Conservation (phyloP, 53 echinoderm and acorn worm genomes). For the Astropecten irregularis region DNA sequence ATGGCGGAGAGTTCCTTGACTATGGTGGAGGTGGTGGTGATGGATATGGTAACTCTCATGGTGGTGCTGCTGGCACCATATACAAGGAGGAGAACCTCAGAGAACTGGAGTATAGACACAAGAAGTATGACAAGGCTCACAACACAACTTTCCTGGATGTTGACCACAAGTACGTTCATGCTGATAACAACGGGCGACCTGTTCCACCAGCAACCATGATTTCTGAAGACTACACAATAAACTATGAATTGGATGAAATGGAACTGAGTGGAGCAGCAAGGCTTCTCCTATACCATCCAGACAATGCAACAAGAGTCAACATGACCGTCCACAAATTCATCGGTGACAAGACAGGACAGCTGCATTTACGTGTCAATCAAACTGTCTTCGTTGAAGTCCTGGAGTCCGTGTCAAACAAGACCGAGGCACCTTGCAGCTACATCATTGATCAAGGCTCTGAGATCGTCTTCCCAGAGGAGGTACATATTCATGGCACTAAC, state of each 20-base stretch:
- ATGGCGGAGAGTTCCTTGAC: constrained; percentile 81
- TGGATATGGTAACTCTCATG: constrained; percentile 70
- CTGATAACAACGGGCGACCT: constrained; percentile 76
- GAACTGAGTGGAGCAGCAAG: constrained; percentile 84
- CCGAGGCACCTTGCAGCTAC: constrained; percentile 87
- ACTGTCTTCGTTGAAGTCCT: constrained; percentile 80
- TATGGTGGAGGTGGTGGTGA: constrained; percentile 79
- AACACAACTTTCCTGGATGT: constrained; percentile 85
- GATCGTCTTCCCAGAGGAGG: constrained; percentile 77
- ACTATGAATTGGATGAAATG: constrained; percentile 88
- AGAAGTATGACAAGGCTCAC: constrained; percentile 83
- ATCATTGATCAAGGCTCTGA: constrained; percentile 73
- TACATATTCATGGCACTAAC: constrained; percentile 92
- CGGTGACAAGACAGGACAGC: constrained; percentile 85
- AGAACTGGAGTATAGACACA: constrained; percentile 75
- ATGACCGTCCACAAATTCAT: constrained; percentile 81
- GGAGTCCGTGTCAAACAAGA: constrained; percentile 82
- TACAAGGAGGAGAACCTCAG: constrained; percentile 87
- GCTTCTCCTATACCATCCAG: constrained; percentile 82
- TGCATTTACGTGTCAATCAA: constrained; percentile 80
- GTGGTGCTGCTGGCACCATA: constrained; percentile 86
- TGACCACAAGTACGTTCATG: constrained; percentile 83
- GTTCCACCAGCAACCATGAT: constrained; percentile 92
- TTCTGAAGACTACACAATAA: constrained; percentile 60
- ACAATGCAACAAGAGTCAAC: constrained; percentile 81